Evolutionary conservation across 2,797 vertebrate genomes (phyloP), one percentile per base, ranked within the genome.

Genomic region (Tauraco hartlaubi): DNA sequence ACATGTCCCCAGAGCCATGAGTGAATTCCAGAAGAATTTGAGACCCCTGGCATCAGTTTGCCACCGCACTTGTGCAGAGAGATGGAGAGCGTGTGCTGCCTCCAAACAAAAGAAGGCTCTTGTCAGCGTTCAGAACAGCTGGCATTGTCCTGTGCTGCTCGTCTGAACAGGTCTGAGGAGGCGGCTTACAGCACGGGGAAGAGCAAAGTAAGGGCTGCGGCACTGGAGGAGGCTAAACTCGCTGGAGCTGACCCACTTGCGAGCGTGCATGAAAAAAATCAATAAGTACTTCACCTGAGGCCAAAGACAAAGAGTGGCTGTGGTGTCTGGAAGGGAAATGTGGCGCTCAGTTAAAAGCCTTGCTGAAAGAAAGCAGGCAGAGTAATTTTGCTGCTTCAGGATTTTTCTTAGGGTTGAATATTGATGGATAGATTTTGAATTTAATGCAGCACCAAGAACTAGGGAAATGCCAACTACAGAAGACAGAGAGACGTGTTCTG

Each of bases 311-410:
- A 81, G 48, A 67, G 37, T 6, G n/a, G 35, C 37, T 82, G 54
- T 39, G 31, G 18, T 63, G 31, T 35, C 86, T 88, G 67, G 33
- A 75, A 85, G 46, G 49, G 29, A 89, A 85, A 90, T 0, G 12
- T 39, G 54, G 7, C 16, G 37, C 7, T 74, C 19, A 19, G 3
- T 69, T 91, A 61, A 87, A 92, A 79, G 3, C 6, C 5, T 2
- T 9, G 31, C 15, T 81, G 83, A 67, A 75, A 85, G 31, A 91
- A 93, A 56, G 21, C 10, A n/a, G 66, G 41, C n/a, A 31, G 48
- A 75, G 16, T 51, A 82, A 72, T 83, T 95, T 67, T 80, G 33
- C 11, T 46, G 23, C 28, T 90, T 93, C 56, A 61, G 63, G 37
- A 14, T n/a, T 90, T 83, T 91, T 58, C 52, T 94, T 54, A 11